These are phyloP conservation scores for Eupithecia centaureata DNA, from an alignment of 2,888 invertebrate species.

Conservation along the genomic window DNA sequence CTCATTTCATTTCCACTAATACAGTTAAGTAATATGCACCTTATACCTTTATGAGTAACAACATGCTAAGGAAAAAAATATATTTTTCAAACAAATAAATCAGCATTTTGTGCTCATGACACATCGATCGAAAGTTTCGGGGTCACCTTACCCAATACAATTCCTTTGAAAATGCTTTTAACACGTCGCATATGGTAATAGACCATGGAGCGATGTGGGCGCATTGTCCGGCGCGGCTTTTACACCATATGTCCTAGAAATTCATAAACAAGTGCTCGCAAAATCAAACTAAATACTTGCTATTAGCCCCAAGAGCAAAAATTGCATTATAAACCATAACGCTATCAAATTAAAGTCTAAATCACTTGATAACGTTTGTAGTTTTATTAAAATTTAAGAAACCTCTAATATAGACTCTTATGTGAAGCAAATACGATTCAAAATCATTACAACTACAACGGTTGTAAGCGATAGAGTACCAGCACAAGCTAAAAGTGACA, in stretches of 20 bases:
- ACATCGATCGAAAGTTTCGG: slow-evolving; percentile 22
- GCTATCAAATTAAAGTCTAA: slow-evolving; percentile 41
- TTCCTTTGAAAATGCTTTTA: slow-evolving; percentile 80
- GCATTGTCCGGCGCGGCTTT: slow-evolving; percentile 80
- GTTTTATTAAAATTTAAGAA: slow-evolving; percentile 34
- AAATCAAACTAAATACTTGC: slow-evolving; percentile 71
- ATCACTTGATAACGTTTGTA: slow-evolving; percentile 21
- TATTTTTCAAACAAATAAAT: neutral
- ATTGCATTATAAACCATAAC: slow-evolving; percentile 47
- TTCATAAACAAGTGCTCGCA: slow-evolving; percentile 79
- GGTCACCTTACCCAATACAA: slow-evolving; percentile 58
- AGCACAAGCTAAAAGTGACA: slow-evolving; percentile 63
- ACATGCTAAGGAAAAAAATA: neutral
- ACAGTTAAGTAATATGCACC: neutral
- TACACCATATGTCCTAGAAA: slow-evolving; percentile 82
- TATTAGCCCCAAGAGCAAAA: slow-evolving; percentile 46
- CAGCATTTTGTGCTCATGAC: neutral
- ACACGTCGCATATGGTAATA: slow-evolving; percentile 81
- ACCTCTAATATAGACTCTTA: slow-evolving; percentile 46
- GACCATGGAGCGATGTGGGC: slow-evolving; percentile 72
- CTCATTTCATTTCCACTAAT: neutral
- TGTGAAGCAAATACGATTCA: slow-evolving; percentile 32
- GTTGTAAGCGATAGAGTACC: slow-evolving; percentile 54
- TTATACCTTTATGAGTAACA: neutral
- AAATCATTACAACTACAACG: slow-evolving; percentile 39